phyloP scores from a whole-genome alignment of 2,113 vertebrate species.

The Riparia riparia region DNA sequence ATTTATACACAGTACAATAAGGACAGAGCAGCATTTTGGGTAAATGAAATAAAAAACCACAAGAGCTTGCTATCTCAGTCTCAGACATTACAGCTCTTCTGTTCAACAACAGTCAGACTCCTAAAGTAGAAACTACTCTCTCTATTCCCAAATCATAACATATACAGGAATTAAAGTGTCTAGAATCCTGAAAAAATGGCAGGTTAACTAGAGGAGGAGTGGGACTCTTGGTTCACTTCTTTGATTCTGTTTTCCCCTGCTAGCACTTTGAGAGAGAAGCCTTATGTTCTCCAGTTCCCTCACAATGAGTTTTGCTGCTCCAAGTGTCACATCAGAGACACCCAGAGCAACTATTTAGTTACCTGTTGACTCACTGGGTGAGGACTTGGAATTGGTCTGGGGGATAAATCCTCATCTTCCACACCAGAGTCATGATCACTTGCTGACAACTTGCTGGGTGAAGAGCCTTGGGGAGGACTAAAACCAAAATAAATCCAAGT shows the following conservation, averaged over 20 bases:
- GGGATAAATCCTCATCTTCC: constrained; percentile 95
- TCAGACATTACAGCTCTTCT: not conserved
- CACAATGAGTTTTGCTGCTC: not conserved
- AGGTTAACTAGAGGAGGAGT: not conserved
- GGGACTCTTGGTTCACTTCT: not conserved
- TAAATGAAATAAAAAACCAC: not conserved
- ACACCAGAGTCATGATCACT: constrained; percentile 92
- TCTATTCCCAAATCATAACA: not conserved
- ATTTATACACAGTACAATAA: not conserved
- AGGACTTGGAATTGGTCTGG: constrained; percentile 93
- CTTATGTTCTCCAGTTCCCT: not conserved
- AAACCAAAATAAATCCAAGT: not conserved
- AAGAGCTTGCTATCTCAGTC: not conserved
- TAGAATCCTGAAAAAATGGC: not conserved
- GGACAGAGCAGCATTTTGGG: not conserved
- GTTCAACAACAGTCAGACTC: not conserved
- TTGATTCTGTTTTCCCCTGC: not conserved
- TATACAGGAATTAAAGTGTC: not conserved
- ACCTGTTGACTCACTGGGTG: constrained; percentile 90
- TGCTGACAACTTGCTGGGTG: constrained; percentile 74
- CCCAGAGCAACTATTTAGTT: not conserved
- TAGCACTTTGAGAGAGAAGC: not conserved
- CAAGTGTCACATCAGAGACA: not conserved
- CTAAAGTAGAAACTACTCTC: not conserved
- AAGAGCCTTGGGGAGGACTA: constrained; percentile 29